These are phyloP conservation scores for Cephus pygmeus DNA, from an alignment of 2,888 invertebrate species.

Conservation along the genomic window DNA sequence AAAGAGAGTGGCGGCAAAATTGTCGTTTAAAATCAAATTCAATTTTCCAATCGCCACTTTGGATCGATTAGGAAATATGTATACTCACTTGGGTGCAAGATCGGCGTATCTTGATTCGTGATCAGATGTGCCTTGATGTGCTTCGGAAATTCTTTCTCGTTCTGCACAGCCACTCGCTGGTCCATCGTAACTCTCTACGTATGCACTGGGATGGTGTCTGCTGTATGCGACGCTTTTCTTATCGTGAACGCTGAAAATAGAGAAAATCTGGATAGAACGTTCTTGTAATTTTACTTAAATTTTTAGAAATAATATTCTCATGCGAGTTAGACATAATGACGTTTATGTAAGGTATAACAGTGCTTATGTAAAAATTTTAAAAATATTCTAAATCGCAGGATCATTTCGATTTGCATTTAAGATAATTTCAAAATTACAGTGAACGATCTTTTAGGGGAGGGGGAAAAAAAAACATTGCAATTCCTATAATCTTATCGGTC, in stretches of 20 bases:
- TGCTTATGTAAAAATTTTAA: too few species aligned
- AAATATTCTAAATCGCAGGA: too few species aligned
- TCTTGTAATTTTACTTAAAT: too few species aligned
- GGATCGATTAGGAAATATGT: slow-evolving; percentile 13
- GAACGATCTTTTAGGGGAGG: too few species aligned
- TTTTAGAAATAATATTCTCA: too few species aligned
- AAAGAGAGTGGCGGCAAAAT: background rate
- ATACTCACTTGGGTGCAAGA: slow-evolving; percentile 87
- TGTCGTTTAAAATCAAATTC: too few species aligned
- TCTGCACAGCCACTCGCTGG: slow-evolving; percentile 65
- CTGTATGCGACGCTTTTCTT: slow-evolving; percentile 66
- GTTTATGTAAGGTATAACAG: too few species aligned
- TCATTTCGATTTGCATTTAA: too few species aligned
- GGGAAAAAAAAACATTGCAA: too few species aligned
- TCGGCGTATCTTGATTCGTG: slow-evolving; percentile 83
- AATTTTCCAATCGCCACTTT: background rate
- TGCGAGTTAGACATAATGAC: too few species aligned
- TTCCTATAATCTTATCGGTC: too few species aligned
- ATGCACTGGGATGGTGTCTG: slow-evolving; percentile 66
- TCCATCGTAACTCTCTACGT: slow-evolving; percentile 66
- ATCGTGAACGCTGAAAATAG: slow-evolving; percentile 58
- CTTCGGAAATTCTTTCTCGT: slow-evolving; percentile 59
- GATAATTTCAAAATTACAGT: too few species aligned
- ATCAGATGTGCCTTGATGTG: slow-evolving; percentile 67
- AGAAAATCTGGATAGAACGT: slow-evolving; percentile 6